phyloP scores from a whole-genome alignment of 2,888 invertebrate species.

The Glaucopsyche alexis region DNA sequence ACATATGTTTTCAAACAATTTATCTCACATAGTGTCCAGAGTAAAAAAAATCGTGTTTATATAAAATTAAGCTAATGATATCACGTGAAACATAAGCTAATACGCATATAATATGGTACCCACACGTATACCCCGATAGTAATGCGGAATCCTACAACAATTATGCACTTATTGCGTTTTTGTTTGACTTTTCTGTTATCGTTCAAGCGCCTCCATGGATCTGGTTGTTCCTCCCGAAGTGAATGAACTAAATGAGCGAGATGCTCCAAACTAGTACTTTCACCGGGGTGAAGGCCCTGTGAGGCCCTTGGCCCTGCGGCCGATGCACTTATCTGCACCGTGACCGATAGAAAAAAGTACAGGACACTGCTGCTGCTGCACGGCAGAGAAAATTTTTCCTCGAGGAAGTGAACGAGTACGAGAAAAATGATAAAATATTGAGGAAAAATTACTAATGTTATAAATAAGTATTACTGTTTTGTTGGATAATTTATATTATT shows the following conservation, averaged over 20 bases:
- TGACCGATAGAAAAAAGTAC: conserved; percentile 42
- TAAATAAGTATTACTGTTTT: background rate
- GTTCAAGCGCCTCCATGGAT: conserved; percentile 37
- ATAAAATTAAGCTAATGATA: too few species aligned
- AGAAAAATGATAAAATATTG: conserved; percentile 5
- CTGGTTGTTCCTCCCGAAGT: conserved; percentile 53
- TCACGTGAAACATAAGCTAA: too few species aligned
- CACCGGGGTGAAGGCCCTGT: conserved; percentile 70
- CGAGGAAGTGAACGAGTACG: conserved; percentile 9
- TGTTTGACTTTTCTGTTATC: conserved; percentile 27
- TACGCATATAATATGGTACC: background rate
- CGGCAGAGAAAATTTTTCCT: conserved; percentile 29
- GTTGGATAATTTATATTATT: background rate
- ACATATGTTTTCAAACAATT: too few species aligned
- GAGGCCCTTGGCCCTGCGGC: conserved; percentile 57
- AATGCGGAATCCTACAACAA: background rate
- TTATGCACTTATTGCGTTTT: conserved; percentile 8
- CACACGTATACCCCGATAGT: background rate
- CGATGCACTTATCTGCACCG: conserved; percentile 62
- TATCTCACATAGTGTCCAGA: too few species aligned
- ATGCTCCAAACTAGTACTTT: conserved; percentile 69
- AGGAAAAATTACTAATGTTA: background rate
- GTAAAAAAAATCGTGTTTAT: too few species aligned
- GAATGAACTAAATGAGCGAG: conserved; percentile 75
- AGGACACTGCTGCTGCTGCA: conserved; percentile 31